A percentile compares a stretch with the other conserved stretches of the same genome.
These are phyloP conservation scores for Harpalus rubripes DNA, from an alignment of 2,888 invertebrate species.

Conservation along the genomic window DNA sequence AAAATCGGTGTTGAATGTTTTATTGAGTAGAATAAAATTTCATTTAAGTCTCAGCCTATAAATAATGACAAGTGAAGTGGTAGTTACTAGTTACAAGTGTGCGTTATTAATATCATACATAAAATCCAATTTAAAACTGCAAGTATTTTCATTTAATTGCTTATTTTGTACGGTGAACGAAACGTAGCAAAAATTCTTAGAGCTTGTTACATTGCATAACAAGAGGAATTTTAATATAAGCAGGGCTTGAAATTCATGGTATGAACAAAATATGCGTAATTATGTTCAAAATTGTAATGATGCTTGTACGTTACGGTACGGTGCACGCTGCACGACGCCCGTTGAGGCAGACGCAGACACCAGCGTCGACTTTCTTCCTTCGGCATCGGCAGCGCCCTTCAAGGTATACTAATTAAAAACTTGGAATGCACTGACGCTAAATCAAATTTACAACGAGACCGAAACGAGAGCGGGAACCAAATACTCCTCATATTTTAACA, in stretches of 20 bases:
- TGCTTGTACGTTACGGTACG: constrained; percentile 10
- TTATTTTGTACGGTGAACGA: constrained; percentile 32
- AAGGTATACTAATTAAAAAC: constrained; percentile 3
- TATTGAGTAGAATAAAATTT: neutral
- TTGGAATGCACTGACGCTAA: neutral
- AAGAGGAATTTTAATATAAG: constrained; percentile 55
- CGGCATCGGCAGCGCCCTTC: neutral
- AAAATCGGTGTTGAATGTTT: too few species aligned
- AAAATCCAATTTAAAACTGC: constrained; percentile 41
- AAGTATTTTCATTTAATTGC: constrained; percentile 46
- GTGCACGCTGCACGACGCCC: neutral
- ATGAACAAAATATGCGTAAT: constrained; percentile 58
- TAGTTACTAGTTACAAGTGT: neutral
- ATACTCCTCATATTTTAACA: constrained; percentile 1
- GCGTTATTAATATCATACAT: constrained; percentile 45
- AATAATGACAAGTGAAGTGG: constrained; percentile 10
- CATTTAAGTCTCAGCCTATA: neutral
- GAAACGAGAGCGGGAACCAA: neutral
- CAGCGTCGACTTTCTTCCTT: neutral
- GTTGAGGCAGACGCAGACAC: neutral
- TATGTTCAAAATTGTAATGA: constrained; percentile 54
- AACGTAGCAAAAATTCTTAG: constrained; percentile 54
- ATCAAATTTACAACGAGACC: neutral
- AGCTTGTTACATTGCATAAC: constrained; percentile 44
- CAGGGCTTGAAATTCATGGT: constrained; percentile 46